These are phyloP conservation scores for Quadriops clusia DNA, from an alignment of 2,888 invertebrate species.

Conservation along the genomic window DNA sequence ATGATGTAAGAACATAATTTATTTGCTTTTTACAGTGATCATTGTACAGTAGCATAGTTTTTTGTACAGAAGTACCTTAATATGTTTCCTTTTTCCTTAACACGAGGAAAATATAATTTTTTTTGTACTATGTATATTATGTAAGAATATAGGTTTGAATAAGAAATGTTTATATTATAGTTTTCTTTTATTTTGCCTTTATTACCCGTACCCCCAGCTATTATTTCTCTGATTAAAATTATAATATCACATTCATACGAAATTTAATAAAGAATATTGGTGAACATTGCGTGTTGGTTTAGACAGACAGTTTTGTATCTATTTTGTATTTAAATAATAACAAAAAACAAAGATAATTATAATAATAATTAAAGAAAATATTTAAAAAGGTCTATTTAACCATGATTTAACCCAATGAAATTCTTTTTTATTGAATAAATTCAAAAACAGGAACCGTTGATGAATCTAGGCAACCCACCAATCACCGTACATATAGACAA, in stretches of 20 bases:
- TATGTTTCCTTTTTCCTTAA: constrained; percentile 21
- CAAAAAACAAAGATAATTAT: too few relatives aligned
- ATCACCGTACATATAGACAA: too few relatives aligned
- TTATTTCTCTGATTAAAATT: too few relatives aligned
- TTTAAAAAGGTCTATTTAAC: too few relatives aligned
- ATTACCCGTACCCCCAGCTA: too few relatives aligned
- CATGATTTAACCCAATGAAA: too few relatives aligned
- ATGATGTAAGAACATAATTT: constrained; percentile 34
- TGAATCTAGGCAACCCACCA: too few relatives aligned
- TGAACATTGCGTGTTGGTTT: background rate
- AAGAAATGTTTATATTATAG: constrained; percentile 41
- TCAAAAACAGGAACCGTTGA: too few relatives aligned
- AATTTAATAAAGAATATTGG: background rate
- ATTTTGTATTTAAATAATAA: constrained; percentile 7
- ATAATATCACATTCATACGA: background rate
- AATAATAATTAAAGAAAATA: too few relatives aligned
- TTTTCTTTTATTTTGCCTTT: constrained; percentile 4
- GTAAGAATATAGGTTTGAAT: constrained; percentile 65
- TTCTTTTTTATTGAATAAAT: too few relatives aligned
- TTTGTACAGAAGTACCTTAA: constrained; percentile 34
- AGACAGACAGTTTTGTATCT: constrained; percentile 6
- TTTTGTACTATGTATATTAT: constrained; percentile 81
- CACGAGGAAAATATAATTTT: constrained; percentile 42
- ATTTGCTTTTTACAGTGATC: constrained; percentile 36
- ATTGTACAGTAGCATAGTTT: constrained; percentile 38